phyloP scores from a whole-genome alignment of 2,113 vertebrate genomes.

The Trochalopteron elliotii region DNA sequence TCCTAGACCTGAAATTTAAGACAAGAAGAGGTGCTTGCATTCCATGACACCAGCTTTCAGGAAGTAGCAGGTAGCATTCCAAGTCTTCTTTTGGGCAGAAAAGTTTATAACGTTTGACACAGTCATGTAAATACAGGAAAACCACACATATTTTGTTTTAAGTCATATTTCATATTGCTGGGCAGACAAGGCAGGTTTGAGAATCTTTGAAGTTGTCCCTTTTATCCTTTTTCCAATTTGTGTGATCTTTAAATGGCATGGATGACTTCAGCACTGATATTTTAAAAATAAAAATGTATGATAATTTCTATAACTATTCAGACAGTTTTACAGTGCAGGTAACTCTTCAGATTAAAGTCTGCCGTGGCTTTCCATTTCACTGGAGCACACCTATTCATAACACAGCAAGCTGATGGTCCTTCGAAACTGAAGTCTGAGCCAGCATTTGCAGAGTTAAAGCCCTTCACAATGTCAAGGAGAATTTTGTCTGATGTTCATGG shows the following conservation, averaged over 20 bases:
- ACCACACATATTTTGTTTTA: neutral
- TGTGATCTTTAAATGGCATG: neutral
- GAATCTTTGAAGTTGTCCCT: neutral
- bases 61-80: neutral
- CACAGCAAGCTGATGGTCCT: neutral
- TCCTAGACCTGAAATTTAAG: neutral
- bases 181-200: neutral
- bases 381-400: neutral
- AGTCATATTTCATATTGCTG: neutral
- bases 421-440: neutral
- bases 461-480: neutral
- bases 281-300: neutral
- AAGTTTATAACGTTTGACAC: neutral
- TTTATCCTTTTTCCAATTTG: neutral
- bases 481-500: neutral
- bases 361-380: neutral
- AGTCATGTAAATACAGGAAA: neutral
- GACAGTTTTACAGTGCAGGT: neutral
- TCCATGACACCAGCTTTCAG: neutral
- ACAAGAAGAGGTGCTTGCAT: neutral
- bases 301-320: neutral
- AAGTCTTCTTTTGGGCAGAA: neutral
- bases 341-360: neutral
- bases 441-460: neutral
- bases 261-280: neutral